A percentile compares a stretch with the other conserved stretches of the same genome.
Conservation (phyloP, 2,888 invertebrate species). For the Cephus pulcher region DNA sequence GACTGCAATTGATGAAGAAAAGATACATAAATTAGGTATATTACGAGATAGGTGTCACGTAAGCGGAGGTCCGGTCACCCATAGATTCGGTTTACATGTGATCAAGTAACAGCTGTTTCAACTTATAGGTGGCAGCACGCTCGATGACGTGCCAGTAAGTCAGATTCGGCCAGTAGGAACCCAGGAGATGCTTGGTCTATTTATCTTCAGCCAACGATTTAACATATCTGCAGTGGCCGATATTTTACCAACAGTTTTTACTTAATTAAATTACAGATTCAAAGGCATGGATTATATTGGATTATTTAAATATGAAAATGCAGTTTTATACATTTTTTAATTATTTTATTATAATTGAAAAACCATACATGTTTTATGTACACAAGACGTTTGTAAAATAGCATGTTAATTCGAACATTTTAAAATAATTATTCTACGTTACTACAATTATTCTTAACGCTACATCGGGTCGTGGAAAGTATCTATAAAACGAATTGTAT, state of each 20-base stretch:
- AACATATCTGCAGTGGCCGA: not conserved
- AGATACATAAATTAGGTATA: too few relatives aligned
- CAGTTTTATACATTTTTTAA: not conserved
- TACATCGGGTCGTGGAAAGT: slow-evolving; percentile 41
- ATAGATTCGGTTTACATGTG: not conserved
- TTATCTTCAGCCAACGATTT: not conserved
- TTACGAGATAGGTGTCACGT: too few relatives aligned
- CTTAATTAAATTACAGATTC: not conserved
- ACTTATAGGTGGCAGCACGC: not conserved
- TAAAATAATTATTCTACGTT: slow-evolving; percentile 44
- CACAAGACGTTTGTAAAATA: slow-evolving; percentile 49
- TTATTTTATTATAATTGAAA: not conserved
- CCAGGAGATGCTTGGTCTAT: not conserved
- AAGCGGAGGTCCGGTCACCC: too few relatives aligned
- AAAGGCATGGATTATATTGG: not conserved
- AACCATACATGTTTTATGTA: slow-evolving; percentile 4
- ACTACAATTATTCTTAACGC: slow-evolving; percentile 22
- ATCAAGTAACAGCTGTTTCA: not conserved
- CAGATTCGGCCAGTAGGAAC: not conserved
- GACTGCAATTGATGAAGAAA: too few relatives aligned
- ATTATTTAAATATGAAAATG: not conserved
- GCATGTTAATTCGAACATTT: slow-evolving; percentile 51
- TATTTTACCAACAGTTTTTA: not conserved
- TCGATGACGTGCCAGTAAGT: not conserved
- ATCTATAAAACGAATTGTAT: slow-evolving; percentile 35